Evolutionary conservation across 2,797 vertebrate genomes (phyloP).

Genomic region (Acanthurus lineatus): DNA sequence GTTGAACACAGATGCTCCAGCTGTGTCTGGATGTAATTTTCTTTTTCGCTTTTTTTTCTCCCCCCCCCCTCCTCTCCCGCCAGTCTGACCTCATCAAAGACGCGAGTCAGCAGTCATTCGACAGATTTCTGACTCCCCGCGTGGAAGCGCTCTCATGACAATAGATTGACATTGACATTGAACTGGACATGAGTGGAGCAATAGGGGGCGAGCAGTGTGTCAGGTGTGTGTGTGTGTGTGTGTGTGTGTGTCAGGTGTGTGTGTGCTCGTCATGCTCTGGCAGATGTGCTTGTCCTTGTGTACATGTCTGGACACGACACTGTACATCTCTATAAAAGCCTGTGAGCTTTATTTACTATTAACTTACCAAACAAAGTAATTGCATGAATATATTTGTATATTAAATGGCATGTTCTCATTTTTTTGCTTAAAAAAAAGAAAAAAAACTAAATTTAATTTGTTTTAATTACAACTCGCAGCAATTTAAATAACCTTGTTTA

Average conservation of each 20-base stretch:
- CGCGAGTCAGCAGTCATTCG: slow-evolving; percentile 37
- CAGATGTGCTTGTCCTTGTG: not conserved
- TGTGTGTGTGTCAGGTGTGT: too few species aligned
- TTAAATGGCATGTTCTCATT: not conserved
- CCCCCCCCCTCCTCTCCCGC: not conserved
- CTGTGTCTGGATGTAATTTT: slow-evolving; percentile 44
- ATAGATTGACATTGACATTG: slow-evolving; percentile 47
- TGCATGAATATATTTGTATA: not conserved
- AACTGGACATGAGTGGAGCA: slow-evolving; percentile 25
- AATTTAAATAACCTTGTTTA: not conserved
- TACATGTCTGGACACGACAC: not conserved
- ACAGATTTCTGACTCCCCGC: slow-evolving; percentile 21
- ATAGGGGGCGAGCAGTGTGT: not conserved
- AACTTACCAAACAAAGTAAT: not conserved
- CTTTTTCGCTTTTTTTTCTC: not conserved
- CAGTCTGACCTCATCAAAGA: slow-evolving; percentile 54
- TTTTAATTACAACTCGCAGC: not conserved
- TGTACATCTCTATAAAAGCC: not conserved
- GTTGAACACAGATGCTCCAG: slow-evolving; percentile 47
- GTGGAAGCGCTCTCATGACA: slow-evolving; percentile 32
- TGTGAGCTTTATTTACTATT: not conserved
- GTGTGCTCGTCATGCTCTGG: slow-evolving; percentile 1
- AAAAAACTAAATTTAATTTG: not conserved
- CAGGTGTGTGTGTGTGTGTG: too few species aligned
- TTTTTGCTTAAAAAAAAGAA: not conserved